Evolutionary conservation across 2,888 invertebrate genomes (phyloP).

Genomic region (Himalopsyche japonica): DNA sequence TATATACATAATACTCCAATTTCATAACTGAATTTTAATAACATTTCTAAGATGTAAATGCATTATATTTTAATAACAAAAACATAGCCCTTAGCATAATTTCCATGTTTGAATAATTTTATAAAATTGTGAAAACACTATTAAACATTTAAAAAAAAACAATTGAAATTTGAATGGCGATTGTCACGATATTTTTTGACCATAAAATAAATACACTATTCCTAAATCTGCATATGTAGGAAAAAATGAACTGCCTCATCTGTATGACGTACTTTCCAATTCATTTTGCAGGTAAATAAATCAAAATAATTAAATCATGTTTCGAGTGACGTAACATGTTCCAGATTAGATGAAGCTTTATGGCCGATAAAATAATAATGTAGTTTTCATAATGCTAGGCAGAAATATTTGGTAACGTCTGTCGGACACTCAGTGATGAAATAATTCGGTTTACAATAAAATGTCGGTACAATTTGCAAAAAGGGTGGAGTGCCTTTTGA

Average conservation of each 20-base stretch:
- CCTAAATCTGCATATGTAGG: not conserved
- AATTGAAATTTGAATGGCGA: too few species aligned
- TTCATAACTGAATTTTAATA: too few species aligned
- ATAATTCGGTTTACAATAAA: not conserved
- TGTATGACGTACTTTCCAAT: not conserved
- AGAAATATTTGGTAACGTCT: not conserved
- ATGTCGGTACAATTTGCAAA: not conserved
- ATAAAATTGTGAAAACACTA: too few species aligned
- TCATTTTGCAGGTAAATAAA: not conserved
- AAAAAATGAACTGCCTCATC: not conserved
- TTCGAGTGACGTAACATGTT: not conserved
- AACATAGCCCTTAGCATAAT: too few species aligned
- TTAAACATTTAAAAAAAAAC: too few species aligned
- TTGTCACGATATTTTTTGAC: too few species aligned
- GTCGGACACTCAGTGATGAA: not conserved
- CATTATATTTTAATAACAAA: too few species aligned
- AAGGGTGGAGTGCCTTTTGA: not conserved
- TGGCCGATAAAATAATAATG: not conserved
- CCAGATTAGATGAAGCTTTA: not conserved
- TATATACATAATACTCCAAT: too few species aligned
- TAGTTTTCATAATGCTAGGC: not conserved
- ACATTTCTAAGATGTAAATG: too few species aligned
- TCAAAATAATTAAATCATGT: not conserved
- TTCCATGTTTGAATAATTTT: too few species aligned
- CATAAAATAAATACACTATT: too few species aligned